Percentiles rank a stretch among this genome's conserved stretches.
Evolutionary conservation across 2,113 vertebrate genomes (phyloP).

Genomic region (Apteryx owenii): DNA sequence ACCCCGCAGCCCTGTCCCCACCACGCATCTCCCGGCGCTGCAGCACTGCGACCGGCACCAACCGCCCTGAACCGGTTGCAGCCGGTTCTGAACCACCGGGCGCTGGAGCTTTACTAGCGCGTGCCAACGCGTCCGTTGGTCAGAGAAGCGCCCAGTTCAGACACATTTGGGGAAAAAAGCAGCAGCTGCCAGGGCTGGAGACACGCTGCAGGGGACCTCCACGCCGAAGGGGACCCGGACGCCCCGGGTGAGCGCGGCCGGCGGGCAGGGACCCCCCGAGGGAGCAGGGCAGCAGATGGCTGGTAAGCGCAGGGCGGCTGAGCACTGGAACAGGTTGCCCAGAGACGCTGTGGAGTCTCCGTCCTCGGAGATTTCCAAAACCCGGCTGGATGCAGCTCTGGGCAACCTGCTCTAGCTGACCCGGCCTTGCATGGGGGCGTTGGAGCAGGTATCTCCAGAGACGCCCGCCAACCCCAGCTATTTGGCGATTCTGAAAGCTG

Average conservation of each 20-base stretch:
- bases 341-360: no score
- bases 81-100: fast-evolving
- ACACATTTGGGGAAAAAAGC: background rate
- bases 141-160: background rate
- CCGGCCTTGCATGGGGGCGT: background rate
- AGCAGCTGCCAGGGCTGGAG: background rate
- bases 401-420: no score
- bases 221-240: no score
- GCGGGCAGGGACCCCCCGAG: no score
- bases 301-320: background rate
- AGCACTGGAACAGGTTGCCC: no score
- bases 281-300: no score
- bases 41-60: no score
- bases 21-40: background rate
- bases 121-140: fast-evolving
- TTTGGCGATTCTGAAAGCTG: background rate
- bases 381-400: no score
- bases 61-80: fast-evolving
- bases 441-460: background rate
- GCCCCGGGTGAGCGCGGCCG: no score
- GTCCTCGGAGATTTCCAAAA: no score
- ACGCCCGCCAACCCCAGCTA: background rate
- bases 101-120: no score
- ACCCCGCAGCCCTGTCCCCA: background rate
- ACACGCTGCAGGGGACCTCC: no score